Evolutionary conservation across 2,113 vertebrate species (phyloP), one percentile per base, ranked within the genome.

Genomic region (Danionella cerebrum): DNA sequence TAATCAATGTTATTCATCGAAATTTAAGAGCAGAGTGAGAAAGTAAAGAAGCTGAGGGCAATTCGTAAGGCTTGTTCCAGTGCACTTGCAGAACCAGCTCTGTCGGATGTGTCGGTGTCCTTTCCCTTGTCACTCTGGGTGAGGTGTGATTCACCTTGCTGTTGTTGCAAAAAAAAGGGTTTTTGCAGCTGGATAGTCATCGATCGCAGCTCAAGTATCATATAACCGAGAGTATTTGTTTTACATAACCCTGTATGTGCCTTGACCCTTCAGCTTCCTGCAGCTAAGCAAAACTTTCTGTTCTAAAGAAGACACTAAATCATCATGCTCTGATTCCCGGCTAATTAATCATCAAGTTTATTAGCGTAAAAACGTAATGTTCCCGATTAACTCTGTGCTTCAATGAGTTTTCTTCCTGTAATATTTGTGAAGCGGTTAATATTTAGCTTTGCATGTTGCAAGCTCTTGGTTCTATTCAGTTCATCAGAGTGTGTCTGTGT

Each of bases 1-100:
- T 6, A 59, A 18, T n/a, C 10, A 9, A 25, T 59, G 14, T 25
- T 31, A 33, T 62, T 36, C 5, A 25, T 14, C 48, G 16, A 63
- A 31, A 19, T 62, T 6, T 24, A 63, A 38, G 52, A 50, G 38
- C 42, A 65, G 24, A 63, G 13, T 75, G 73, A 70, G 73, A 42
- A 27, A 33, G 54, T 75, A 68, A 65, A 70, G 78, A 79, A 77
- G 77, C 65, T 71, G 82, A 76, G 76, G 76, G 83, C 73, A 74
- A 86, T 79, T 71, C 71, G 72, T 60, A 75, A 78, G 84, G 83
- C 82, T 85, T 84, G 83, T 86, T 81, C 81, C 82, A 73, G 63
- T 53, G 78, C 82, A 89, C 88, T 85, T 84, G 88, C 85, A 79
- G 75, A 80, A 89, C 88, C 85, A 87, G 88, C 85, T 87, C 76